Evolutionary conservation across 2,797 vertebrate species (phyloP).

Genomic region (Pygocentrus nattereri): DNA sequence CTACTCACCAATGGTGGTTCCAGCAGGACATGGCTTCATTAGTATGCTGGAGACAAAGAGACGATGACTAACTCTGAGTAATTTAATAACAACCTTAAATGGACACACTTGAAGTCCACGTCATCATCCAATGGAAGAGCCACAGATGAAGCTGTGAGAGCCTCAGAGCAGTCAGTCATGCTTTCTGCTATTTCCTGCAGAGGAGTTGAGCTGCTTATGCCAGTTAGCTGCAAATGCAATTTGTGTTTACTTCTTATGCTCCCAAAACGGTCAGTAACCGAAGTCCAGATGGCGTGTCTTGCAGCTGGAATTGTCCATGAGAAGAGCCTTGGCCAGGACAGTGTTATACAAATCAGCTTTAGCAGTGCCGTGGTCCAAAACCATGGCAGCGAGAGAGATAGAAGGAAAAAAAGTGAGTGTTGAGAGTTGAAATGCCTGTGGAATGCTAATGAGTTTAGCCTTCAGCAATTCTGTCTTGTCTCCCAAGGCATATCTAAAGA

Average conservation of each 20-base stretch:
- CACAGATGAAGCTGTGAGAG: neutral
- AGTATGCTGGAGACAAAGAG: neutral
- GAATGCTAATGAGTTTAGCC: constrained; percentile 18
- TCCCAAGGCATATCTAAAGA: constrained; percentile 16
- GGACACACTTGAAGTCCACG: neutral
- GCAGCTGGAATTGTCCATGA: neutral
- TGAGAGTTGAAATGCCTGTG: constrained; percentile 2
- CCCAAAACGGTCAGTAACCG: neutral
- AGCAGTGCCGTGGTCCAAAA: neutral
- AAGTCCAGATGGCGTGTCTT: constrained; percentile 10
- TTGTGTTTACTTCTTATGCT: neutral
- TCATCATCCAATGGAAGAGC: neutral
- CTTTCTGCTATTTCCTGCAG: neutral
- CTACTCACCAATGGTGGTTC: neutral
- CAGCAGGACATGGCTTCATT: neutral
- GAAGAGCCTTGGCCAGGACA: neutral
- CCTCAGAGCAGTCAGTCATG: neutral
- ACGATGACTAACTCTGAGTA: constrained; percentile 1
- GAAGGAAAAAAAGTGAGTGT: neutral
- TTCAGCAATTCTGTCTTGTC: neutral
- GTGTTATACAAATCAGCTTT: constrained; percentile 12
- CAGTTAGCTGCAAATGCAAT: neutral
- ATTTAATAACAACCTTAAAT: constrained; percentile 11
- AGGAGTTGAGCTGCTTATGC: no score
- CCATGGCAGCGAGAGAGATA: neutral